These are phyloP conservation scores for Brienomyrus brachyistius DNA, from an alignment of 2,113 vertebrate genomes.

Conservation along the genomic window DNA sequence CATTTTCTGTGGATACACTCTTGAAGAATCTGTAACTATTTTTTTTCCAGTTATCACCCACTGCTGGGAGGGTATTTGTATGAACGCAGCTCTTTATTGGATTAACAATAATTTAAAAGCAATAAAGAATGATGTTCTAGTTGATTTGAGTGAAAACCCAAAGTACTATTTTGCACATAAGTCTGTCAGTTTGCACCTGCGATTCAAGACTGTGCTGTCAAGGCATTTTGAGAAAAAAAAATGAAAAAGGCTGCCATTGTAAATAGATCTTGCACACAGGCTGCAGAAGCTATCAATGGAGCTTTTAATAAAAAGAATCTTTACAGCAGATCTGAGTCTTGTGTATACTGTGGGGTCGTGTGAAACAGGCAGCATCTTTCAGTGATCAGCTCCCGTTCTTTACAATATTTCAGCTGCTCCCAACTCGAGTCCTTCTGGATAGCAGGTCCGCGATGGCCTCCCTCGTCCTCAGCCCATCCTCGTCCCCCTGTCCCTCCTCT, in stretches of 20 bases:
- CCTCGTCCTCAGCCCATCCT: constrained; percentile 45
- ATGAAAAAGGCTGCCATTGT: background rate
- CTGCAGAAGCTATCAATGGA: background rate
- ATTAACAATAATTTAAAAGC: background rate
- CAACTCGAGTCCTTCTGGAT: constrained; percentile 33
- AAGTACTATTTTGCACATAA: background rate
- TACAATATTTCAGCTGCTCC: background rate
- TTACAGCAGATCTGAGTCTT: background rate
- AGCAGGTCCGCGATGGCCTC: constrained; percentile 44
- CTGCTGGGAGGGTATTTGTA: background rate
- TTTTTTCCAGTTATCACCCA: background rate
- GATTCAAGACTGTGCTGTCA: background rate
- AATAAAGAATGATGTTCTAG: background rate
- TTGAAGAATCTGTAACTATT: background rate
- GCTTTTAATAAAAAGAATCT: background rate
- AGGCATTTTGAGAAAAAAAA: background rate
- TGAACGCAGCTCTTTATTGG: background rate
- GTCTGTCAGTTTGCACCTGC: background rate
- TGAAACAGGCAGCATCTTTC: background rate
- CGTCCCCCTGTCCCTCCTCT: background rate
- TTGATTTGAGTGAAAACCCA: background rate
- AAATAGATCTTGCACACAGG: background rate
- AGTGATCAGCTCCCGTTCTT: background rate
- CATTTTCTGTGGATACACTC: background rate
- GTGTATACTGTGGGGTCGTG: background rate